A percentile compares a stretch with the other conserved stretches of the same genome.
Conservation (phyloP, 2,888 invertebrate genomes). For the Drosophila atripex region DNA sequence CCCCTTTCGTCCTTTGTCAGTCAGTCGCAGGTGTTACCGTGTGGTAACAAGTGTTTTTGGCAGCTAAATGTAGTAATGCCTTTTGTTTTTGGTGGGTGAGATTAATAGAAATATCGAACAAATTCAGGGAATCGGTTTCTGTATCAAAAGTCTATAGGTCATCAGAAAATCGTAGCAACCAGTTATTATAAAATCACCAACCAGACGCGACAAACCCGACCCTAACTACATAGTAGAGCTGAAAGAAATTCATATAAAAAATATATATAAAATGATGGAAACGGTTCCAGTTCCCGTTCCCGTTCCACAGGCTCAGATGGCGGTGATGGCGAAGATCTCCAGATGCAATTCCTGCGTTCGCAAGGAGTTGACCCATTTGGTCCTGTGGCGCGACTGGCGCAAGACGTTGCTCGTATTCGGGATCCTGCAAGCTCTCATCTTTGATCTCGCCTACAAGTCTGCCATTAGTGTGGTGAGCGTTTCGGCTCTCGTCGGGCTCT, state of each 20-base stretch:
- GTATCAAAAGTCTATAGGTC: too few relatives aligned
- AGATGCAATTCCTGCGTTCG: neutral
- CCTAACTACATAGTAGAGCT: neutral
- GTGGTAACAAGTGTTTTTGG: conserved; percentile 42
- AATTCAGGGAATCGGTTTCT: too few relatives aligned
- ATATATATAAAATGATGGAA: neutral
- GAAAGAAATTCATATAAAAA: neutral
- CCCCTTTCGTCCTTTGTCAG: neutral
- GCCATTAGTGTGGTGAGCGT: conserved; percentile 55
- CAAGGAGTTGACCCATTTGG: conserved; percentile 20
- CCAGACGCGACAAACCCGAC: neutral
- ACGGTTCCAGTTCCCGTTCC: neutral
- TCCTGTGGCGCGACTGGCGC: conserved; percentile 55
- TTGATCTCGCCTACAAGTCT: conserved; percentile 48
- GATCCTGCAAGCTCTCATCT: conserved; percentile 39
- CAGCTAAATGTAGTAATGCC: neutral
- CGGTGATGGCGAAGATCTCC: neutral
- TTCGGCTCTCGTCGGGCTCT: conserved; percentile 23
- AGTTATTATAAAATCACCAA: neutral
- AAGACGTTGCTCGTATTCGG: conserved; percentile 37
- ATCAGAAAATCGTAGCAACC: neutral
- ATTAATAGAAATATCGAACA: neutral
- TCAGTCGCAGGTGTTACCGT: conserved; percentile 16
- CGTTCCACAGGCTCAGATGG: neutral
- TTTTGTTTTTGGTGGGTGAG: neutral